Evolutionary conservation across 2,113 vertebrate species (phyloP).

Genomic region (Xerus inauris): DNA sequence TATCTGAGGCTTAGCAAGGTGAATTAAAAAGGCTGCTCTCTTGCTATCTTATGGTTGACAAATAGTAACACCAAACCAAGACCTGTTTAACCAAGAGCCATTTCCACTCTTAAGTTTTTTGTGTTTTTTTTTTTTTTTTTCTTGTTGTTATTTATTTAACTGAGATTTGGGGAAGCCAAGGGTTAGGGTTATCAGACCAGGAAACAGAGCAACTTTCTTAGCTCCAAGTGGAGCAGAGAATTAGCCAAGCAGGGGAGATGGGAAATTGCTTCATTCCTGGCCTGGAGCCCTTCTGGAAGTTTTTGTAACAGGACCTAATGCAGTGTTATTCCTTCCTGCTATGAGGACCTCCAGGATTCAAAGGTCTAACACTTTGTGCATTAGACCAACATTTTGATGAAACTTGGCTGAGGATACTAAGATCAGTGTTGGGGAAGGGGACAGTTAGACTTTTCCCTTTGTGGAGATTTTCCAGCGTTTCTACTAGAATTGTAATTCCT

Average conservation of each 20-base stretch:
- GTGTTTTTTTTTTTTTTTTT: too few species aligned
- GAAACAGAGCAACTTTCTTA: slow-evolving; percentile 40
- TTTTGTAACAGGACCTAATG: slow-evolving; percentile 4
- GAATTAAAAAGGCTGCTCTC: neutral
- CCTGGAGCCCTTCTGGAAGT: slow-evolving; percentile 49
- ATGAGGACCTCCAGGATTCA: slow-evolving; percentile 13
- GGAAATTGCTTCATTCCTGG: slow-evolving; percentile 58
- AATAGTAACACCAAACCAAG: neutral
- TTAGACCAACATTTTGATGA: slow-evolving; percentile 33
- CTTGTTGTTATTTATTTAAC: neutral
- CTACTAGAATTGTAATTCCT: neutral
- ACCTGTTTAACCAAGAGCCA: neutral
- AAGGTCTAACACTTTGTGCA: slow-evolving; percentile 20
- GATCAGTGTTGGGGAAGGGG: neutral
- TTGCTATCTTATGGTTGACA: neutral
- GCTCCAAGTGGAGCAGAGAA: slow-evolving; percentile 38
- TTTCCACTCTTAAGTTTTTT: neutral
- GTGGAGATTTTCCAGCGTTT: neutral
- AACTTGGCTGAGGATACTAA: slow-evolving; percentile 6
- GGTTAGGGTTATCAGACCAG: slow-evolving; percentile 62
- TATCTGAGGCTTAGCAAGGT: neutral
- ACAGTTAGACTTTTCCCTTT: neutral
- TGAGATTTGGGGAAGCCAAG: neutral
- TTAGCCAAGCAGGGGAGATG: slow-evolving; percentile 14
- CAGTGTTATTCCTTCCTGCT: slow-evolving; percentile 47